phyloP scores from a whole-genome alignment of 2,113 vertebrate species.

The Lipophrys pholis region DNA sequence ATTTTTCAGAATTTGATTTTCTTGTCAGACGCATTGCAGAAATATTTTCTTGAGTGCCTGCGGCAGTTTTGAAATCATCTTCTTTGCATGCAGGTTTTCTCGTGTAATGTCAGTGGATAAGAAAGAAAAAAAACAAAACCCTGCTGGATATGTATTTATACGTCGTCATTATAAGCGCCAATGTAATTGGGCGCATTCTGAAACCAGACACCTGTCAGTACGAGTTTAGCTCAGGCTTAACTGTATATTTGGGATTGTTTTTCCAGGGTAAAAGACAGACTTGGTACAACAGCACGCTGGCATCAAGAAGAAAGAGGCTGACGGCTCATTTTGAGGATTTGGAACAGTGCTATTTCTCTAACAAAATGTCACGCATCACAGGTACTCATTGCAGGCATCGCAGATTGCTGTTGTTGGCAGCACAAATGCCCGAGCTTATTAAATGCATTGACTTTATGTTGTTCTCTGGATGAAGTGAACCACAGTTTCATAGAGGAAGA shows the following conservation, averaged over 20 bases:
- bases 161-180: not conserved
- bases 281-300: slow-evolving; percentile 96
- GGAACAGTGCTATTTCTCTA: slow-evolving; percentile 99
- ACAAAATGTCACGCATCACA: slow-evolving; percentile 95
- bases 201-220: not conserved
- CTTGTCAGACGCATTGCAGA: too few species aligned
- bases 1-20: too few species aligned
- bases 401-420: not conserved
- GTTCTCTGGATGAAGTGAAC: not conserved
- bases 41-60: too few species aligned
- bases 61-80: too few species aligned
- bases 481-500: not conserved
- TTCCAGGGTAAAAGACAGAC: slow-evolving; percentile 94
- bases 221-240: not conserved
- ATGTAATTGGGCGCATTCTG: not conserved
- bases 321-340: slow-evolving; percentile 98
- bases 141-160: too few species aligned
- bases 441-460: not conserved
- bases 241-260: not conserved
- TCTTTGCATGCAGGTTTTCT: too few species aligned
- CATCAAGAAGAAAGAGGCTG: slow-evolving; percentile 93
- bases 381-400: slow-evolving; percentile 76
- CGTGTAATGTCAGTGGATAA: too few species aligned
- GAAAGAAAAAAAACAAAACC: too few species aligned
- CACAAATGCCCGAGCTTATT: not conserved